Percentiles rank a stretch among this genome's conserved stretches.
These are phyloP conservation scores for Trissolcus japonicus DNA, from an alignment of 2,888 invertebrate species.

Conservation along the genomic window DNA sequence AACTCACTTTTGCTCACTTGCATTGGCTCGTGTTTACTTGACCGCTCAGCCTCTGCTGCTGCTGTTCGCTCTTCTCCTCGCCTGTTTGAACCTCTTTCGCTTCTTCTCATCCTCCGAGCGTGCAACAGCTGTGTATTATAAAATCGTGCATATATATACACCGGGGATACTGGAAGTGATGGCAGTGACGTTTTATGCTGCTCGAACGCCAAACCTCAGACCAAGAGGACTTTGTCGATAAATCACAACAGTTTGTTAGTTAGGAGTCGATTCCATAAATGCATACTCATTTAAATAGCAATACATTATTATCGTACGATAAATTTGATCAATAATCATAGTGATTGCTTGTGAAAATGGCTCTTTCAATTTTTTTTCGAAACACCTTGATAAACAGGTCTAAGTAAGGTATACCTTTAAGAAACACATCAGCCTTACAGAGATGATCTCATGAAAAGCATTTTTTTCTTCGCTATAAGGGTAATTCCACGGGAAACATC, in stretches of 20 bases:
- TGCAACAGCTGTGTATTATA: slow-evolving; percentile 49
- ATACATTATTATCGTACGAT: slow-evolving; percentile 22
- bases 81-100: slow-evolving; percentile 34
- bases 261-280: slow-evolving; percentile 32
- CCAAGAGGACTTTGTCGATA: slow-evolving; percentile 26
- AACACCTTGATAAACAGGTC: background rate
- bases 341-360: slow-evolving; percentile 19
- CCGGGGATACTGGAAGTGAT: slow-evolving; percentile 41
- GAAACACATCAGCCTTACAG: no score
- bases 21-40: slow-evolving; percentile 42
- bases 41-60: slow-evolving; percentile 31
- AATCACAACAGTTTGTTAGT: slow-evolving; percentile 44
- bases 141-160: slow-evolving; percentile 29
- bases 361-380: no score
- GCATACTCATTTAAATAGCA: slow-evolving; percentile 20
- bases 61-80: slow-evolving; percentile 24
- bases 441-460: no score
- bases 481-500: no score
- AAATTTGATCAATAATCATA: slow-evolving; percentile 33
- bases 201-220: slow-evolving; percentile 29
- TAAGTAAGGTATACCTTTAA: background rate
- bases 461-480: no score
- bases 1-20: slow-evolving; percentile 27
- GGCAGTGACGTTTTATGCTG: slow-evolving; percentile 45
- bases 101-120: slow-evolving; percentile 19